phyloP scores from a whole-genome alignment of 2,888 invertebrate species.

The Ichneumoninae sp. region DNA sequence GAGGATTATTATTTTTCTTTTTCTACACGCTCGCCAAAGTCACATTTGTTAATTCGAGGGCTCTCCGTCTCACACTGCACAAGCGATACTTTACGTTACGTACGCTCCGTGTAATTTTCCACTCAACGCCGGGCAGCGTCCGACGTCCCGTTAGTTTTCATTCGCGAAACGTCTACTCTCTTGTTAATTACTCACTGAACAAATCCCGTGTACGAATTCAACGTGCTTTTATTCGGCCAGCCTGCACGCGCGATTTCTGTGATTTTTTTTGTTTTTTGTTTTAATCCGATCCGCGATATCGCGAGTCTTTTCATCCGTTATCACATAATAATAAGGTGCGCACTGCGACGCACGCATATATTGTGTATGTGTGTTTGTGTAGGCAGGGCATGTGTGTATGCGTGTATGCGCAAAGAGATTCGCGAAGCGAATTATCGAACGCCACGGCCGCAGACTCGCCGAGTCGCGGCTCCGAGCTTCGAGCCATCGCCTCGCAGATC shows the following conservation, averaged over 20 bases:
- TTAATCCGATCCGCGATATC: constrained; percentile 43
- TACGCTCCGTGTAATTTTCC: constrained; percentile 39
- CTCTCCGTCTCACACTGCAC: constrained; percentile 71
- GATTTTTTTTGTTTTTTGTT: constrained; percentile 33
- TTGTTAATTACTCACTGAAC: constrained; percentile 30
- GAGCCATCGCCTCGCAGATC: constrained; percentile 3
- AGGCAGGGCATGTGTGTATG: constrained; percentile 25
- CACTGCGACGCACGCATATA: constrained; percentile 24
- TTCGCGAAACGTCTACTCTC: constrained; percentile 14
- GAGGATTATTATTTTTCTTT: constrained; percentile 45
- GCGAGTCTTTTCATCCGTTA: constrained; percentile 53
- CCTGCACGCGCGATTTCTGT: constrained; percentile 4
- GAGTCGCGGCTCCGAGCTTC: not conserved
- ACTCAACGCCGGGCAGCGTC: constrained; percentile 1
- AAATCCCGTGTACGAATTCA: constrained; percentile 13
- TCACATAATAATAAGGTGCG: constrained; percentile 60
- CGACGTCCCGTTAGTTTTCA: constrained; percentile 10
- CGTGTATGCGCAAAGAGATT: constrained; percentile 9
- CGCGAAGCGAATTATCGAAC: constrained; percentile 35
- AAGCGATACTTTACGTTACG: constrained; percentile 71
- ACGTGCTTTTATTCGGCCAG: constrained; percentile 16
- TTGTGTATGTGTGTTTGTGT: constrained; percentile 16
- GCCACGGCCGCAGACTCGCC: not conserved
- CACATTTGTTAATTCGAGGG: constrained; percentile 62
- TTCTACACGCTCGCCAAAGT: constrained; percentile 43